Percentiles rank a stretch among this genome's conserved stretches.
Evolutionary conservation across 92 coral and sea anemone species (phyloP).

Genomic region (Pocillopora grandis): DNA sequence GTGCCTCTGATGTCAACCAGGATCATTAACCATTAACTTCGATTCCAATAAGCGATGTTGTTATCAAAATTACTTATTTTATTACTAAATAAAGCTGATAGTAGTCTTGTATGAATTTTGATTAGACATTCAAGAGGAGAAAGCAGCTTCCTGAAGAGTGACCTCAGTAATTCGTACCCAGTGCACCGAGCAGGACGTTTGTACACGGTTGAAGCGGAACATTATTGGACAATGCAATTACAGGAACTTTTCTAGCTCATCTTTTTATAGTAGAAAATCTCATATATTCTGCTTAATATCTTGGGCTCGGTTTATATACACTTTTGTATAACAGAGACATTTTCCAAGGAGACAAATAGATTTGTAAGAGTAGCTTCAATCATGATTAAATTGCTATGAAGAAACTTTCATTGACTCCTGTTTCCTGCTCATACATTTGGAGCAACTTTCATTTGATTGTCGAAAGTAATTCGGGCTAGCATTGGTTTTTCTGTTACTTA

Average conservation of each 20-base stretch:
- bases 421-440: neutral
- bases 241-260: conserved; percentile 29
- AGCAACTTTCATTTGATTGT: too few relatives aligned
- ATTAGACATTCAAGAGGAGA: conserved; percentile 47
- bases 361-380: conserved; percentile 12
- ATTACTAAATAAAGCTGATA: conserved; percentile 10
- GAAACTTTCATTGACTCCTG: neutral
- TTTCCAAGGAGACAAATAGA: conserved; percentile 14
- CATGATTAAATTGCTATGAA: conserved; percentile 10
- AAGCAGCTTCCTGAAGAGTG: conserved; percentile 40
- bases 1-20: neutral
- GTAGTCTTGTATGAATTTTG: conserved; percentile 43
- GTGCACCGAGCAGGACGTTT: neutral
- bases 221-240: neutral
- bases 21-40: neutral
- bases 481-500: too few relatives aligned
- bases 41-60: neutral
- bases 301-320: neutral
- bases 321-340: conserved; percentile 24
- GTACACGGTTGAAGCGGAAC: conserved; percentile 12
- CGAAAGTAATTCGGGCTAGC: too few relatives aligned
- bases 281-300: neutral
- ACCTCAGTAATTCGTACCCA: conserved; percentile 8
- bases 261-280: conserved; percentile 21
- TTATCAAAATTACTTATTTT: neutral